Conservation (phyloP, 2,888 invertebrate species). For the Acronicta leporina region DNA sequence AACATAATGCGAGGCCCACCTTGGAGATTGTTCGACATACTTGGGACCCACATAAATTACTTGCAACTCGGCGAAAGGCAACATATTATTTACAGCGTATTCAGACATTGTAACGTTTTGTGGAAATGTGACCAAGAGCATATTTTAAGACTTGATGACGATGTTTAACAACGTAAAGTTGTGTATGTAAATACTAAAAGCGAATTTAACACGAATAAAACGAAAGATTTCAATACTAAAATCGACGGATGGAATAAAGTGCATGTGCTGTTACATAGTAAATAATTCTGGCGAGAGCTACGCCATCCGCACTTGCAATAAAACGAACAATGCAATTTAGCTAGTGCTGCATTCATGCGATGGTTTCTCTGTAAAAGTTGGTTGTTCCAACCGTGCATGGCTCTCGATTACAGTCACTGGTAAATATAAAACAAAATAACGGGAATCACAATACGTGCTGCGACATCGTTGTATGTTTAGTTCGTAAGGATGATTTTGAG, state of each 20-base stretch:
- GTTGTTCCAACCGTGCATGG: slow-evolving; percentile 62
- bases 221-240: slow-evolving; percentile 78
- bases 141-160: slow-evolving; percentile 15
- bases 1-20: slow-evolving; percentile 42
- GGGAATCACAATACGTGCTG: slow-evolving; percentile 56
- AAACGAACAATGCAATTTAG: slow-evolving; percentile 88
- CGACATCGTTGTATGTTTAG: slow-evolving; percentile 19
- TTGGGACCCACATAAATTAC: slow-evolving; percentile 42
- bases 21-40: slow-evolving; percentile 42
- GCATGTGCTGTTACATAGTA: slow-evolving; percentile 85
- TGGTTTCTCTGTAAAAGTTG: slow-evolving; percentile 77
- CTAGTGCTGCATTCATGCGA: slow-evolving; percentile 82
- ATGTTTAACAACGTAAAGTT: slow-evolving; percentile 22
- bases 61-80: slow-evolving; percentile 12
- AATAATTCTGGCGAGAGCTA: slow-evolving; percentile 85
- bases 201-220: slow-evolving; percentile 67
- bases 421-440: slow-evolving; percentile 67
- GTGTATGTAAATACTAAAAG: slow-evolving; percentile 45
- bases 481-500: neutral
- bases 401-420: slow-evolving; percentile 67
- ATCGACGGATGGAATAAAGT: slow-evolving; percentile 81
- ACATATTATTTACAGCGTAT: slow-evolving; percentile 17
- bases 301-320: slow-evolving; percentile 84
- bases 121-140: slow-evolving; percentile 8
- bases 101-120: slow-evolving; percentile 12